These are phyloP conservation scores for Orbicella faveolata DNA, from an alignment of 64 coral and sea anemone genomes.

Conservation along the genomic window DNA sequence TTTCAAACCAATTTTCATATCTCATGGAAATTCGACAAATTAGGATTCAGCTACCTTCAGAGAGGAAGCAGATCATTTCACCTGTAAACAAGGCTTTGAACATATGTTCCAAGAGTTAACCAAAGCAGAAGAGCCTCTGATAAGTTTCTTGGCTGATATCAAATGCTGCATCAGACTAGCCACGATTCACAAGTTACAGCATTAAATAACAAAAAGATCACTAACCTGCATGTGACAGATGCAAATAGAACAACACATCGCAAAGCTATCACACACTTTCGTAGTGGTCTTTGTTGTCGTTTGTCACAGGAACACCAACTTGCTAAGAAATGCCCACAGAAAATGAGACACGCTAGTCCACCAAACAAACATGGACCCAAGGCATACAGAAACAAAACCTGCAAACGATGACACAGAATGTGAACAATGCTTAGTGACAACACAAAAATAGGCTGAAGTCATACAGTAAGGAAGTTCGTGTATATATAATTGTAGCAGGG, in stretches of 20 bases:
- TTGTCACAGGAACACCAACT: slow-evolving; percentile 37
- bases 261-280: slow-evolving; percentile 1
- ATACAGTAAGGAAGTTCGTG: too few species aligned
- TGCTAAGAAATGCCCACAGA: slow-evolving; percentile 31
- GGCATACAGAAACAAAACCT: slow-evolving; percentile 10
- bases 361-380: slow-evolving; percentile 19
- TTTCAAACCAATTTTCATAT: too few species aligned
- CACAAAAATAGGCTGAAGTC: neutral
- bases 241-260: slow-evolving; percentile 12
- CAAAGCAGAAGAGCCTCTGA: too few species aligned
- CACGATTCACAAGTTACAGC: too few species aligned
- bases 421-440: neutral
- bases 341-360: slow-evolving; percentile 13
- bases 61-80: too few species aligned
- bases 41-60: too few species aligned
- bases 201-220: neutral
- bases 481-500: too few species aligned
- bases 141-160: too few species aligned
- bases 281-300: neutral
- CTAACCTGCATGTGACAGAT: slow-evolving; percentile 24
- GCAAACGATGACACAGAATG: neutral
- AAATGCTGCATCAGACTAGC: too few species aligned
- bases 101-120: too few species aligned
- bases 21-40: too few species aligned
- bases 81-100: too few species aligned